These are phyloP conservation scores for Syngnathus rostellatus DNA, from an alignment of 2,797 vertebrate species.

Conservation along the genomic window DNA sequence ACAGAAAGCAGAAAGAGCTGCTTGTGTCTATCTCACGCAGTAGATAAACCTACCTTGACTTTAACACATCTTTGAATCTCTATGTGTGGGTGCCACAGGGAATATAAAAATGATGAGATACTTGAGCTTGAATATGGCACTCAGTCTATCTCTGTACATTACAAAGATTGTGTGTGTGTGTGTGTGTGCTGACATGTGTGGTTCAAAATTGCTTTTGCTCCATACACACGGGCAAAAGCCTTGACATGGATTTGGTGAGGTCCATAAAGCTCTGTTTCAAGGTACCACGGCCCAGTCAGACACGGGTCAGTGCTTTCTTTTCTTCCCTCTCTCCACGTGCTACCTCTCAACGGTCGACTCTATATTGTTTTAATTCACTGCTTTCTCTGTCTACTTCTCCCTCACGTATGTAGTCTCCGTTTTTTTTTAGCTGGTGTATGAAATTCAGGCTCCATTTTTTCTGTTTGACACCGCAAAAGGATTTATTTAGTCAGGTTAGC, in stretches of 20 bases:
- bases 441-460: constrained; percentile 5
- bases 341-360: constrained; percentile 5
- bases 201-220: constrained; percentile 11
- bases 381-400: constrained; percentile 12
- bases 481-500: constrained; percentile 18
- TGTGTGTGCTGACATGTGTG: neutral
- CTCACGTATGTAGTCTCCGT: constrained; percentile 6
- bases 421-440: constrained; percentile 10
- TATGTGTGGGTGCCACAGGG: neutral
- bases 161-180: neutral
- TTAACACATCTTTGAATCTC: neutral
- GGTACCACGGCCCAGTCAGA: constrained; percentile 39
- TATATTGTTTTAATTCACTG: constrained; percentile 5
- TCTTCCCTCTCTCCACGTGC: constrained; percentile 27
- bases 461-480: constrained; percentile 3
- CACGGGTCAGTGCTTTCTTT: constrained; percentile 42
- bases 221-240: constrained; percentile 3
- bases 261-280: constrained; percentile 45
- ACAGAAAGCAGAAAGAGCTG: neutral
- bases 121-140: neutral
- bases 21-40: neutral
- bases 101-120: neutral
- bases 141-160: neutral
- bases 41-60: neutral
- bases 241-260: constrained; percentile 20